Evolutionary conservation across 2,888 invertebrate genomes (phyloP).

Genomic region (Uropetala carovei): DNA sequence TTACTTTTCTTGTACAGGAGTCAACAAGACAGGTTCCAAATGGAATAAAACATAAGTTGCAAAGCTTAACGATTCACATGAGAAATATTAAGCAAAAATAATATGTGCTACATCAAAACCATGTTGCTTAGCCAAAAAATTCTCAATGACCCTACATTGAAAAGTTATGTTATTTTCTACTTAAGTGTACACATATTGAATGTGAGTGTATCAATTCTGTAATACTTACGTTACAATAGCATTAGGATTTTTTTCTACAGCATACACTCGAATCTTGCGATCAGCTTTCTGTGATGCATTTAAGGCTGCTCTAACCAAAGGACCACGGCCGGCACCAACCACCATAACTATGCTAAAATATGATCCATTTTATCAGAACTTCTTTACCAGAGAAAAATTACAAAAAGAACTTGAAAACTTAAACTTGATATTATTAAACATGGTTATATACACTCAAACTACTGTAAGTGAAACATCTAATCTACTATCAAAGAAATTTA

Average conservation of each 20-base stretch:
- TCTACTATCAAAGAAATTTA: too few relatives aligned
- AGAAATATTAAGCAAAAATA: too few relatives aligned
- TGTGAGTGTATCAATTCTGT: not conserved
- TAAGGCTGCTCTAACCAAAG: constrained; percentile 92
- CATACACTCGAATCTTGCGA: constrained; percentile 88
- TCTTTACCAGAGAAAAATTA: constrained; percentile 70
- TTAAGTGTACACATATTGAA: constrained; percentile 21
- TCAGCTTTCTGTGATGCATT: constrained; percentile 86
- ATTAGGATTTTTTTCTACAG: constrained; percentile 98
- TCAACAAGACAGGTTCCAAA: too few relatives aligned
- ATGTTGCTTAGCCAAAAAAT: not conserved
- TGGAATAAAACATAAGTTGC: too few relatives aligned
- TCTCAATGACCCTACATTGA: not conserved
- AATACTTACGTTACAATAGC: constrained; percentile 86
- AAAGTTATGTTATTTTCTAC: not conserved
- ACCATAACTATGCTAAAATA: constrained; percentile 84
- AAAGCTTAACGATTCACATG: too few relatives aligned
- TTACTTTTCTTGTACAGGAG: too few relatives aligned
- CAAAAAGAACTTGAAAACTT: not conserved
- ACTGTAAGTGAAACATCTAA: too few relatives aligned
- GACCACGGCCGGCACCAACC: constrained; percentile 96
- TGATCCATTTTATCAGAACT: not conserved
- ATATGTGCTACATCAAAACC: too few relatives aligned
- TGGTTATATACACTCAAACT: too few relatives aligned
- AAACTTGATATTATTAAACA: not conserved